A percentile compares a stretch with the other conserved stretches of the same genome.
Conservation (phyloP, 2,888 invertebrate genomes). For the Drosophila infuscata region DNA sequence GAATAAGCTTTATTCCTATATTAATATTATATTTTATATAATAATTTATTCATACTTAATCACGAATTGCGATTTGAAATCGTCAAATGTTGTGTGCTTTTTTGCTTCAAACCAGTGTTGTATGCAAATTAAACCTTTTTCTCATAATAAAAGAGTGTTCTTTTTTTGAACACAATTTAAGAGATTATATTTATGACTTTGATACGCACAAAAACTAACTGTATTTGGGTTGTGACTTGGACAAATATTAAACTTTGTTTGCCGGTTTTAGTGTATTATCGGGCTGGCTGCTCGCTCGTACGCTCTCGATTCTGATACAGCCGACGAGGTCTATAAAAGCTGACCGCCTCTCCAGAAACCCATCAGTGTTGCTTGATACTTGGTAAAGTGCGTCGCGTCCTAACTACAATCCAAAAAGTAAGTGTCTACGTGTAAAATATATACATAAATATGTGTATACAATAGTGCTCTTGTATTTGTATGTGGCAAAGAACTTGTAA, state of each 20-base stretch:
- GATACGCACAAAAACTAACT: background rate
- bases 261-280: slow-evolving; percentile 40
- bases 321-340: slow-evolving; percentile 59
- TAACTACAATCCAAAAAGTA: slow-evolving; percentile 54
- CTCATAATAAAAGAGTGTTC: slow-evolving; percentile 62
- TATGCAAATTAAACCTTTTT: slow-evolving; percentile 18
- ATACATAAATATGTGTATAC: background rate
- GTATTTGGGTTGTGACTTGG: background rate
- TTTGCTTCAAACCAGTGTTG: slow-evolving; percentile 32
- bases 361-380: slow-evolving; percentile 61
- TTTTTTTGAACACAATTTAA: slow-evolving; percentile 63
- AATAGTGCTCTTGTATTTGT: slow-evolving; percentile 20
- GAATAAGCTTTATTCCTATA: slow-evolving; percentile 42
- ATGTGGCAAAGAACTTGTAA: slow-evolving; percentile 20
- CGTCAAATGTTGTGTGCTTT: slow-evolving; percentile 37
- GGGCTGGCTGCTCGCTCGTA: slow-evolving; percentile 16
- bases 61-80: slow-evolving; percentile 48
- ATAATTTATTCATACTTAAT: slow-evolving; percentile 51
- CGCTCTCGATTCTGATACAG: slow-evolving; percentile 12
- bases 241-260: slow-evolving; percentile 20
- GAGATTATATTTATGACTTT: slow-evolving; percentile 6
- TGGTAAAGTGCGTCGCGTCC: slow-evolving; percentile 63
- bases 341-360: slow-evolving; percentile 31
- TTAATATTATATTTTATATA: slow-evolving; percentile 18
- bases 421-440: slow-evolving; percentile 43